These are phyloP conservation scores for Tenthredo scrophulariae DNA, from an alignment of 2,888 invertebrate species.

Conservation along the genomic window DNA sequence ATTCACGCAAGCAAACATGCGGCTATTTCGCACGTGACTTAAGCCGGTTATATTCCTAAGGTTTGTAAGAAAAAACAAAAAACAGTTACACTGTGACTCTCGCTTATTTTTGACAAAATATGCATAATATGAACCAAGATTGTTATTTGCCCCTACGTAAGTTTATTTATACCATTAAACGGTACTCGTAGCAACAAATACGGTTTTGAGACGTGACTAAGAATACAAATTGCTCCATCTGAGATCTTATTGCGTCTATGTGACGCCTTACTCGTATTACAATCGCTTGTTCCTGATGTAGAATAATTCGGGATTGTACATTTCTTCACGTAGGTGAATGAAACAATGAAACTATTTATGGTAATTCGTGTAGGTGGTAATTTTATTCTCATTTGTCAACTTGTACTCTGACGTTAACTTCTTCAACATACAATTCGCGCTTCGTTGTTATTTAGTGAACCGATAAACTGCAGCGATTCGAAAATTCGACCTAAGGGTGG, in stretches of 20 bases:
- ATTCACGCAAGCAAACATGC: neutral
- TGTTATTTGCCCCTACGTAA: neutral
- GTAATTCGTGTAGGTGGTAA: neutral
- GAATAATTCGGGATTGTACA: slow-evolving; percentile 13
- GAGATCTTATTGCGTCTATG: neutral
- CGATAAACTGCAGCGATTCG: neutral
- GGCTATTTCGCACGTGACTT: slow-evolving; percentile 38
- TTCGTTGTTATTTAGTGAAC: neutral
- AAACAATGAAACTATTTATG: neutral
- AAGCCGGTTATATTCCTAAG: slow-evolving; percentile 27
- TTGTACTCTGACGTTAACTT: neutral
- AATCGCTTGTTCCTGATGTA: slow-evolving; percentile 37
- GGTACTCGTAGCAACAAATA: slow-evolving; percentile 41
- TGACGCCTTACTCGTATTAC: neutral
- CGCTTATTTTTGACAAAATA: slow-evolving; percentile 1
- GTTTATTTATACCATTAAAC: slow-evolving; percentile 37
- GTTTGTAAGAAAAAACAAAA: neutral
- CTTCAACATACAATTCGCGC: neutral
- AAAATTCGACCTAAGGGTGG: neutral
- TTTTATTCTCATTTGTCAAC: neutral
- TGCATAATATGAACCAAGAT: neutral
- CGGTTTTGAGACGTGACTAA: slow-evolving; percentile 14
- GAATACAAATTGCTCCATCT: slow-evolving; percentile 39
- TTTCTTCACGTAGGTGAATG: slow-evolving; percentile 1
- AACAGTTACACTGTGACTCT: neutral